Evolutionary conservation across 2,888 invertebrate genomes (phyloP).

Genomic region (Lysandra bellargus): DNA sequence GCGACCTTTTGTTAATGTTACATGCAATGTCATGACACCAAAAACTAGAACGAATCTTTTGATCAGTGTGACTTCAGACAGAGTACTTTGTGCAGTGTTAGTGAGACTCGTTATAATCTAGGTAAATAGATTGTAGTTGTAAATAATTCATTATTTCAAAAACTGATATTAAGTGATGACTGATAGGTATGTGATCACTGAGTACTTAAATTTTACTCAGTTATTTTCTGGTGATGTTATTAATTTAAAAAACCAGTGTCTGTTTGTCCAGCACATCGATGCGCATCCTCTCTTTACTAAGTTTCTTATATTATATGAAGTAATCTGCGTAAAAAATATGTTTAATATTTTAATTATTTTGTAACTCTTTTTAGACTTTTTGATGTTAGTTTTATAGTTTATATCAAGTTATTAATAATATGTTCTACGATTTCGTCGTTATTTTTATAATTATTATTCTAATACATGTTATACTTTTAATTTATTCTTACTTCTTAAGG

Average conservation of each 20-base stretch:
- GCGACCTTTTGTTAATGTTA: constrained; percentile 16
- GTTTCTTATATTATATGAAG: not conserved
- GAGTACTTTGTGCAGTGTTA: constrained; percentile 2
- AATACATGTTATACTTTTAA: too few relatives aligned
- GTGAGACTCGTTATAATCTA: not conserved
- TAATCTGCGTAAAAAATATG: too few relatives aligned
- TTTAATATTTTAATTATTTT: not conserved
- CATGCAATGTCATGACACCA: not conserved
- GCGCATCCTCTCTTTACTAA: not conserved
- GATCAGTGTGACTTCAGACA: not conserved
- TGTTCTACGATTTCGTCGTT: too few relatives aligned
- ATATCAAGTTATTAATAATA: too few relatives aligned
- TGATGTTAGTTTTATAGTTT: too few relatives aligned
- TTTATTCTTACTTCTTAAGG: not conserved
- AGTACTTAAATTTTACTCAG: too few relatives aligned
- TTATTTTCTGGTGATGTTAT: not conserved
- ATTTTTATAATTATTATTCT: too few relatives aligned
- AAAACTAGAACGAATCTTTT: not conserved
- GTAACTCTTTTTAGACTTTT: not conserved
- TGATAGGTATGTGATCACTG: too few relatives aligned
- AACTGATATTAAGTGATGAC: not conserved
- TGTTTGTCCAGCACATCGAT: not conserved
- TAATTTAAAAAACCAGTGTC: not conserved
- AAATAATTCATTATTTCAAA: not conserved
- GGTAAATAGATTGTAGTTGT: not conserved